phyloP scores from a whole-genome alignment of 2,797 vertebrate species.

The Holocentrus rufus region DNA sequence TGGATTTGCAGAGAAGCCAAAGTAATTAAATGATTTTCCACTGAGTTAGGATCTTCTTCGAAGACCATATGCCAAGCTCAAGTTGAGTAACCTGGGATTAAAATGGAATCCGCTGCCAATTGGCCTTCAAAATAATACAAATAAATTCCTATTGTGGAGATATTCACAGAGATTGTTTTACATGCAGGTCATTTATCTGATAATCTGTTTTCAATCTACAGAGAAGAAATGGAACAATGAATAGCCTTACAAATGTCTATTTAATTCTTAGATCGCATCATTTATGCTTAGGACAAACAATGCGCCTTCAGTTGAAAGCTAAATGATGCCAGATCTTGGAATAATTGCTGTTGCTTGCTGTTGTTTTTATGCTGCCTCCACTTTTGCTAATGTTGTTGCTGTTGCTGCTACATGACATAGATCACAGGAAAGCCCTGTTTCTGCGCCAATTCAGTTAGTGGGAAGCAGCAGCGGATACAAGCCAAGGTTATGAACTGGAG shows the following conservation, averaged over 20 bases:
- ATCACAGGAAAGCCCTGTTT: conserved; percentile 57
- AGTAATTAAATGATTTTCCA: conserved; percentile 75
- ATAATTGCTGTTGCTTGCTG: conserved; percentile 3
- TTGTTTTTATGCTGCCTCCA: conserved; percentile 28
- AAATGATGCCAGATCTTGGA: neutral
- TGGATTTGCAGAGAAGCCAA: conserved; percentile 65
- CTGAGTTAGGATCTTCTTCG: conserved; percentile 67
- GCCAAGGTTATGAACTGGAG: conserved; percentile 72
- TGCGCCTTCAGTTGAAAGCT: conserved; percentile 6
- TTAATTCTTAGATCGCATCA: neutral
- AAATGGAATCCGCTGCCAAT: conserved; percentile 31
- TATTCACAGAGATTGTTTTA: conserved; percentile 33
- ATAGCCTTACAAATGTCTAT: neutral
- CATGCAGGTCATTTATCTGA: conserved; percentile 26
- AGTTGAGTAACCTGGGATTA: conserved; percentile 58
- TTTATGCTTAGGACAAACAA: neutral
- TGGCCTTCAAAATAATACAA: conserved; percentile 34
- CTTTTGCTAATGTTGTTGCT: conserved; percentile 23
- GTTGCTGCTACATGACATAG: conserved; percentile 37
- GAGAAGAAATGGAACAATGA: conserved; percentile 29
- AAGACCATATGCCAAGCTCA: conserved; percentile 45
- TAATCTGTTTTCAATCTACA: conserved; percentile 31
- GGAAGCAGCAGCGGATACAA: conserved; percentile 68
- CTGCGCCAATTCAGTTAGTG: conserved; percentile 70
- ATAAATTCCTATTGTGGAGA: conserved; percentile 33